A percentile compares a stretch with the other conserved stretches of the same genome.
phyloP scores from a whole-genome alignment of 2,888 invertebrate genomes.

The Halictus ligatus region DNA sequence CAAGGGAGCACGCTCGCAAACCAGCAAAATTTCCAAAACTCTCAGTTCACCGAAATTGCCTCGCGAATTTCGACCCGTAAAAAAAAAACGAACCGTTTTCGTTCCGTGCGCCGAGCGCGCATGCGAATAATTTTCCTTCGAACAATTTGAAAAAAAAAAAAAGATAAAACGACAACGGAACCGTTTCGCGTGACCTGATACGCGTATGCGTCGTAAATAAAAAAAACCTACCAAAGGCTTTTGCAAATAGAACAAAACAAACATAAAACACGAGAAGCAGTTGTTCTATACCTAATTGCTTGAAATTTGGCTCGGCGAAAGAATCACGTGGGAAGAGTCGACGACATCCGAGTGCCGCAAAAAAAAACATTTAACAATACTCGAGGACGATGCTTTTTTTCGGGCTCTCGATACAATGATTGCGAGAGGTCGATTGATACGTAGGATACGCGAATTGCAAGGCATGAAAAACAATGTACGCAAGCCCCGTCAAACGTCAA shows the following conservation, averaged over 20 bases:
- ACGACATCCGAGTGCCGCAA: background rate
- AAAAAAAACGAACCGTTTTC: background rate
- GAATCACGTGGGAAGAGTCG: background rate
- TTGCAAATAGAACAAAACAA: no score
- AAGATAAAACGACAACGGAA: background rate
- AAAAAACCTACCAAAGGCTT: no score
- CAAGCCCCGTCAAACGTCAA: slow-evolving; percentile 16
- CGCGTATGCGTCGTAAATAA: background rate
- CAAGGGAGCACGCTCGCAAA: background rate
- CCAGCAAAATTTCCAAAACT: background rate
- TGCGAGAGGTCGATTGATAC: slow-evolving; percentile 7
- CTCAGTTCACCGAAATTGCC: background rate
- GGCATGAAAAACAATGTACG: slow-evolving; percentile 15
- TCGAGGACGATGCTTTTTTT: slow-evolving; percentile 3
- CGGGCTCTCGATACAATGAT: background rate
- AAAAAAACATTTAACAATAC: background rate
- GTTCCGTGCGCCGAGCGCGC: background rate
- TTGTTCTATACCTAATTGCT: background rate
- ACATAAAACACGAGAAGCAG: background rate
- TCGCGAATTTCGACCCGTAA: background rate
- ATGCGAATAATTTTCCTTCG: background rate
- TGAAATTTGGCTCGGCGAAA: background rate
- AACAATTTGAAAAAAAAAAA: background rate
- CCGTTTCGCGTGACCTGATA: background rate
- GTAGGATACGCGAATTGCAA: slow-evolving; percentile 12